Evolutionary conservation across 2,888 invertebrate species (phyloP).

Genomic region (Hemaris fuciformis): DNA sequence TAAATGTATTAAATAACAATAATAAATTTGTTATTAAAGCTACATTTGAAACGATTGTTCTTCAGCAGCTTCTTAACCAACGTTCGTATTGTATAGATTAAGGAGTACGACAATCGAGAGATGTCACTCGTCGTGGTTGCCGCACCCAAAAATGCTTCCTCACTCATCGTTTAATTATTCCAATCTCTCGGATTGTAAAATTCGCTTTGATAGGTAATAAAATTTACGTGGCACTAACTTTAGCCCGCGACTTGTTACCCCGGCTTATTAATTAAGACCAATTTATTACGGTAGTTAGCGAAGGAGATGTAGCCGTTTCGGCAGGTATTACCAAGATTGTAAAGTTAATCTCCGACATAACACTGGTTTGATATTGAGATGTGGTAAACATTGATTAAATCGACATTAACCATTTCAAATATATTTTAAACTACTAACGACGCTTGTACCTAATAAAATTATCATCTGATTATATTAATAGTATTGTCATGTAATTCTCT

Average conservation of each 20-base stretch:
- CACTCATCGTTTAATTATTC: not conserved
- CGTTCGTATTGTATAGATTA: not conserved
- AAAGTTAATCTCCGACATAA: not conserved
- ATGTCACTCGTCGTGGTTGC: not conserved
- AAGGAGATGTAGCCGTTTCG: slow-evolving; percentile 15
- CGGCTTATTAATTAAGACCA: slow-evolving; percentile 1
- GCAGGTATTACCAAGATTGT: slow-evolving; percentile 11
- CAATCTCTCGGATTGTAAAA: slow-evolving; percentile 25
- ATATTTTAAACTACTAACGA: not conserved
- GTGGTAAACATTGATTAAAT: not conserved
- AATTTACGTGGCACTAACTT: slow-evolving; percentile 22
- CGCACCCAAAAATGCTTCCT: not conserved
- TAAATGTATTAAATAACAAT: too few relatives aligned
- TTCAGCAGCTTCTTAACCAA: too few relatives aligned
- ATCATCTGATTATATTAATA: too few relatives aligned
- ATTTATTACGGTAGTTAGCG: slow-evolving; percentile 13
- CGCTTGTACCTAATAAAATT: too few relatives aligned
- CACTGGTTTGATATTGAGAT: not conserved
- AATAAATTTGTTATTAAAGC: too few relatives aligned
- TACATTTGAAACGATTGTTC: too few relatives aligned
- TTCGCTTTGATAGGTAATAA: slow-evolving; percentile 36
- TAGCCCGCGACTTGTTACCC: not conserved
- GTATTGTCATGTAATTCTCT: too few relatives aligned
- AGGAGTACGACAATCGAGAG: too few relatives aligned
- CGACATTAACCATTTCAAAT: not conserved